These are phyloP conservation scores for Reticulitermes speratus DNA, from an alignment of 1,140 invertebrate genomes.

Conservation along the genomic window DNA sequence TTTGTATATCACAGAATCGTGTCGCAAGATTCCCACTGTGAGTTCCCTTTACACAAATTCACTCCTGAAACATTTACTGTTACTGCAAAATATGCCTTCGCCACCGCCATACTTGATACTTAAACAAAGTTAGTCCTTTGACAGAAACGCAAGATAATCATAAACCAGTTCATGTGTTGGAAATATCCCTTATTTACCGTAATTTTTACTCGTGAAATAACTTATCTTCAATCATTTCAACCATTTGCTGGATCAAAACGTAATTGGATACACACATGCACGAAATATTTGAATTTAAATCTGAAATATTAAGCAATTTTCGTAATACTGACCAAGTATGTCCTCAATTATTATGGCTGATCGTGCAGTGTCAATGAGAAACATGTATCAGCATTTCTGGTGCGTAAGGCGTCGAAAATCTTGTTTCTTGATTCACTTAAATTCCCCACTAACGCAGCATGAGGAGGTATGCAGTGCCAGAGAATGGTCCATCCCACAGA, in stretches of 20 bases:
- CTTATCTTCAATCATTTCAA: no score
- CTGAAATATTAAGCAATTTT: not conserved
- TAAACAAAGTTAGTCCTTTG: not conserved
- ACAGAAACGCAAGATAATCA: not conserved
- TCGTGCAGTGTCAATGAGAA: not conserved
- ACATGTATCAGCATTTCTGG: not conserved
- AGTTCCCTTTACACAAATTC: not conserved
- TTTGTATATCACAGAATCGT: not conserved
- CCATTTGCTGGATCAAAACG: no score
- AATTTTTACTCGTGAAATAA: no score
- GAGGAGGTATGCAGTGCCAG: not conserved
- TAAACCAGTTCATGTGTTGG: no score
- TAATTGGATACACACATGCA: not conserved
- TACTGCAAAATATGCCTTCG: not conserved
- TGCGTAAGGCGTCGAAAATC: not conserved
- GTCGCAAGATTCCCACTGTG: no score
- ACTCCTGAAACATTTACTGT: not conserved
- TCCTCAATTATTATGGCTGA: not conserved
- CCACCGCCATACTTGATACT: not conserved
- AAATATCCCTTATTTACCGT: no score
- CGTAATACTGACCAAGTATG: not conserved
- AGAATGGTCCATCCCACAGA: constrained; percentile 10
- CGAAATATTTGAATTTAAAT: not conserved
- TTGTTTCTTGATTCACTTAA: not conserved
- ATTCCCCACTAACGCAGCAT: not conserved